Base-by-base conservation (phyloP, 2,113 vertebrate genomes). In the Dipodomys merriami region DNA sequence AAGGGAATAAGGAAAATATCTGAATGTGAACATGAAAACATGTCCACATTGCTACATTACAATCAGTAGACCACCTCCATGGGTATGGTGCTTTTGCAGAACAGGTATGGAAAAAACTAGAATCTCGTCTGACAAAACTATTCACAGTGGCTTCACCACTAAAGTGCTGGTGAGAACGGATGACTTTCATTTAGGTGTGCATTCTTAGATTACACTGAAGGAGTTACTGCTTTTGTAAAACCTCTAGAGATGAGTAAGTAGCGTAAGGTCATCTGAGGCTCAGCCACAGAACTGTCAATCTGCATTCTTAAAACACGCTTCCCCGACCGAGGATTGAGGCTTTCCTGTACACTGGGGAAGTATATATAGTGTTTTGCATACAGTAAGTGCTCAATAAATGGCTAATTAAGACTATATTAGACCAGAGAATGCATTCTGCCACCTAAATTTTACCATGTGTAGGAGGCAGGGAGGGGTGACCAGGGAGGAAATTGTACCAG, bases 231-330 rank as follows among this genome's bases (percentile, higher is more conserved):
- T 49, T 80, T 35, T 33, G 10, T 25, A 25, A 76, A 33, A 39
- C 27, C 25, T 67, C 7, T 2, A 44, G 81, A 71, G 12, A 39
- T 3, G 23, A 22, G 19, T 13, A 57, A 57, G 12, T 15, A 39
- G 8, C 11, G 62, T 39, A n/a, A 16, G 49, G n/a, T 57, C 23
- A 27, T 4, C 30, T 35, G 35, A 69, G n/a, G n/a, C 19, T 33
- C 25, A 0, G 27, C 27, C 18, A 25, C 27, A n/a, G 44, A 22
- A 33, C 3, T 4, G 6, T 5, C 23, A n/a, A 11, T 69, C 0
- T 2, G 60, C 39, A 11, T 12, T 78, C 64, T 39, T 23, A 12
- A n/a, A 74, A 46, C 49, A 18, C 5, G 39, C 39, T 39, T 39
- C 65, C 30, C 13, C 1, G 62, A 12, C 19, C 6, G 0, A 2